These are phyloP conservation scores for Platyura marginata DNA, from an alignment of 1,140 invertebrate species.

Conservation along the genomic window DNA sequence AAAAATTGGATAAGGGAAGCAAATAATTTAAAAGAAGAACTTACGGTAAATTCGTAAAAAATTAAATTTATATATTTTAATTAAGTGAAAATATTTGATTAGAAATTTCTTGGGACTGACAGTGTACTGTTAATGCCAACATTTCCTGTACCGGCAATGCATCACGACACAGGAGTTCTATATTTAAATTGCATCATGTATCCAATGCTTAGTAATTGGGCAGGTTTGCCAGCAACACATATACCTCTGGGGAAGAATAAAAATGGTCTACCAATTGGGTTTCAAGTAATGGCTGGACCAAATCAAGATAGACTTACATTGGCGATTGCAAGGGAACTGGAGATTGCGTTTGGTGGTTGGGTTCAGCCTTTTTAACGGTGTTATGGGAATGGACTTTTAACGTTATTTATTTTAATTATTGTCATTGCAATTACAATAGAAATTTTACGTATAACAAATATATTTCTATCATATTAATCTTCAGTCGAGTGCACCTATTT, in stretches of 20 bases:
- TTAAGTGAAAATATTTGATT: too few species aligned
- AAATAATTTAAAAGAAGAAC: too few species aligned
- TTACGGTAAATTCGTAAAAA: constrained; percentile 13
- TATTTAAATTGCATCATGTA: constrained; percentile 39
- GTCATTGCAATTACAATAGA: too few species aligned
- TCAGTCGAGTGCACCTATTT: too few species aligned
- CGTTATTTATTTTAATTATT: too few species aligned
- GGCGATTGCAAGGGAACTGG: constrained; percentile 64
- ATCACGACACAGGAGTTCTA: constrained; percentile 38
- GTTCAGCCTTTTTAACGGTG: constrained; percentile 29
- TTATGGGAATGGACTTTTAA: too few species aligned
- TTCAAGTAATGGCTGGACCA: constrained; percentile 43
- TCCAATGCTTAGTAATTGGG: constrained; percentile 65
- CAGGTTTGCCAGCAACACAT: constrained; percentile 70
- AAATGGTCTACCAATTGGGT: constrained; percentile 60
- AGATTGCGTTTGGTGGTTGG: constrained; percentile 78
- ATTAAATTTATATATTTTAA: constrained; percentile 1
- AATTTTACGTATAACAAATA: too few species aligned
- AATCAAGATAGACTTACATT: constrained; percentile 59
- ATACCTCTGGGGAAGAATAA: constrained; percentile 55
- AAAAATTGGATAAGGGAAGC: too few species aligned
- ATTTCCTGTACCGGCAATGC: constrained; percentile 39
- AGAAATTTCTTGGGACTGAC: constrained; percentile 34
- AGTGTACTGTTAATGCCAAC: constrained; percentile 63
- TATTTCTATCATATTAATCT: too few species aligned